A percentile compares a stretch with the other conserved stretches of the same genome.
phyloP scores from a whole-genome alignment of 2,113 vertebrate genomes.

The Hystrix brachyura region DNA sequence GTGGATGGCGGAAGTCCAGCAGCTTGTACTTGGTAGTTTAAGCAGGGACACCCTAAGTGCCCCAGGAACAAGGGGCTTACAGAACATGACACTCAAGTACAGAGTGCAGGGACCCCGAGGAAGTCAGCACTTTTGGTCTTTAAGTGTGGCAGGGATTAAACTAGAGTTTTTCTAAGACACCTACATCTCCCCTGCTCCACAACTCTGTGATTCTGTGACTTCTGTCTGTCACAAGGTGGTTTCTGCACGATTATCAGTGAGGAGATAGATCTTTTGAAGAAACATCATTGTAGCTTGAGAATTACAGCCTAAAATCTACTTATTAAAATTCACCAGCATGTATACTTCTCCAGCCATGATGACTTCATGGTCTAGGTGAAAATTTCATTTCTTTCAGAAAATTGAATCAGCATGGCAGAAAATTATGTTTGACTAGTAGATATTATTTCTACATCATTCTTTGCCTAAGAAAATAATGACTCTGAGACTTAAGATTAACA shows the following conservation, averaged over 20 bases:
- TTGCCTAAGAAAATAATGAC: constrained; percentile 67
- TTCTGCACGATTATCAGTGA: constrained; percentile 16
- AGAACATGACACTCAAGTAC: neutral
- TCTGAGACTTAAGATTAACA: neutral
- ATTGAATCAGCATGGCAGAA: constrained; percentile 55
- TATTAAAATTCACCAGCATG: constrained; percentile 37
- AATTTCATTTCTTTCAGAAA: constrained; percentile 67
- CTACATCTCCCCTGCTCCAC: neutral
- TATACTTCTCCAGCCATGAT: constrained; percentile 20
- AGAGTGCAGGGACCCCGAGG: neutral
- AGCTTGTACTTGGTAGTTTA: neutral
- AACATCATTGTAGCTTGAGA: neutral
- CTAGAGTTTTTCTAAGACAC: neutral
- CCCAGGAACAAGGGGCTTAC: neutral
- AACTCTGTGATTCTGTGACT: neutral
- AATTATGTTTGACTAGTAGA: constrained; percentile 63
- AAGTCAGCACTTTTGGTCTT: neutral
- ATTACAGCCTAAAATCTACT: neutral
- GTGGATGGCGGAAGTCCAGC: neutral
- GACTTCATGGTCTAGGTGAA: constrained; percentile 47
- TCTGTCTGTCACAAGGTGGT: neutral
- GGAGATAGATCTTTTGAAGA: neutral
- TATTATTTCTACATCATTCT: constrained; percentile 61
- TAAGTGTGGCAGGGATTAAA: neutral
- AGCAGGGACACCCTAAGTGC: neutral